phyloP scores from a whole-genome alignment of 2,888 invertebrate genomes.

The Reticulitermes lucifugus region DNA sequence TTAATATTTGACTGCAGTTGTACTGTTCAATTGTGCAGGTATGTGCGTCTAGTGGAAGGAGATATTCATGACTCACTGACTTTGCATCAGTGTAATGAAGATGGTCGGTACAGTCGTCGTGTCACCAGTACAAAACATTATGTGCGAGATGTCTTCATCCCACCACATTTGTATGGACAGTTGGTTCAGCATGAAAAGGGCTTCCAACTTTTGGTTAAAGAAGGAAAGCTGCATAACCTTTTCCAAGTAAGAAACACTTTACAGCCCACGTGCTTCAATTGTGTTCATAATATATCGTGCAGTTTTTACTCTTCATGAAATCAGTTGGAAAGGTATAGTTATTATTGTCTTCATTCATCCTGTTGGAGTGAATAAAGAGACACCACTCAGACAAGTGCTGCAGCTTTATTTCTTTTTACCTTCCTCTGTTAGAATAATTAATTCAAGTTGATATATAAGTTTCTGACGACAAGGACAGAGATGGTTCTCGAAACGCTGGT shows the following conservation, averaged over 20 bases:
- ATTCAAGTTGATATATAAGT: too few species aligned
- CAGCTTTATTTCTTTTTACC: too few species aligned
- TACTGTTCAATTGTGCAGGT: conserved; percentile 65
- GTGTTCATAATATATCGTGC: neutral
- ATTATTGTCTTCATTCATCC: too few species aligned
- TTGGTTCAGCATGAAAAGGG: conserved; percentile 77
- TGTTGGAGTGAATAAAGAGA: too few species aligned
- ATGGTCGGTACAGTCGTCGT: conserved; percentile 79
- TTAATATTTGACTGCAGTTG: neutral
- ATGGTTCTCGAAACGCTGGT: too few species aligned
- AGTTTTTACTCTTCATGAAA: neutral
- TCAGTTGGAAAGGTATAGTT: too few species aligned
- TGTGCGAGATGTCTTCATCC: conserved; percentile 64
- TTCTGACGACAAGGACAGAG: too few species aligned
- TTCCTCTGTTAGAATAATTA: too few species aligned
- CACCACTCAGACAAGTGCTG: too few species aligned
- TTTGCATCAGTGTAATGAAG: conserved; percentile 82
- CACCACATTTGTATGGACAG: conserved; percentile 88
- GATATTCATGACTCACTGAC: conserved; percentile 90
- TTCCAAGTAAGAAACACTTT: conserved; percentile 59
- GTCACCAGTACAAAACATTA: conserved; percentile 67
- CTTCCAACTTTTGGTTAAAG: conserved; percentile 68
- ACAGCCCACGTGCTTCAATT: too few species aligned
- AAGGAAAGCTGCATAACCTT: conserved; percentile 66
- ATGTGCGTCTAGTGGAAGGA: conserved; percentile 90